These are phyloP conservation scores for Mystacides longicornis DNA, from an alignment of 2,888 invertebrate species.

Conservation along the genomic window DNA sequence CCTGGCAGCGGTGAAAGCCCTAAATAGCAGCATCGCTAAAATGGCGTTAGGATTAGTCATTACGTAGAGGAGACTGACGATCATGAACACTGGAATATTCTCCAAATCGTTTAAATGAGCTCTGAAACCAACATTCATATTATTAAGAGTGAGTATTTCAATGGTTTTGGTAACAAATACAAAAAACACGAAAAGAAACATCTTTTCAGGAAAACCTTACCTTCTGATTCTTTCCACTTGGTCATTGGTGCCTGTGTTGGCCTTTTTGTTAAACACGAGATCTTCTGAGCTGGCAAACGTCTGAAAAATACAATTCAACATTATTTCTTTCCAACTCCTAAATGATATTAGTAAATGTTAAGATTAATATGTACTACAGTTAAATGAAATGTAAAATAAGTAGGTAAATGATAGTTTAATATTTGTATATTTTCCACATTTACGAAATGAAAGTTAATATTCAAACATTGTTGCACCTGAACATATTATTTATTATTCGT, in stretches of 20 bases:
- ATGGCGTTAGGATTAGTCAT: constrained; percentile 45
- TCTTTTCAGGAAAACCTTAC: constrained; percentile 10
- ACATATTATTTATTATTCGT: no score
- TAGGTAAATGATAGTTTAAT: no score
- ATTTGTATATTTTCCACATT: no score
- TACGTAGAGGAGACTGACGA: constrained; percentile 49
- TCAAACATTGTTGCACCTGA: no score
- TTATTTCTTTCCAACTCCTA: no score
- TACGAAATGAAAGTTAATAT: no score
- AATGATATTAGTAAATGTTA: no score
- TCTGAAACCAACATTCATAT: constrained; percentile 34
- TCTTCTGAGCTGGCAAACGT: constrained; percentile 23
- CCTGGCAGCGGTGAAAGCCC: constrained; percentile 47
- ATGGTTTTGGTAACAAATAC: background rate
- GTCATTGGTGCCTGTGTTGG: constrained; percentile 18
- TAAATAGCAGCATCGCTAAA: constrained; percentile 47
- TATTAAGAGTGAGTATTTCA: background rate
- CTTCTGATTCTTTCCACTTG: constrained; percentile 25
- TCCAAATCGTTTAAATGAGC: constrained; percentile 64
- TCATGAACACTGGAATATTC: constrained; percentile 55
- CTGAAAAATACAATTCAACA: constrained; percentile 21
- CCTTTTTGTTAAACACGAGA: constrained; percentile 5
- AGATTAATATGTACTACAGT: no score
- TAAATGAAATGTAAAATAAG: no score
- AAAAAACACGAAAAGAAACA: background rate